Evolutionary conservation across 1,140 invertebrate species (phyloP).

Genomic region (Drosophila melanica): DNA sequence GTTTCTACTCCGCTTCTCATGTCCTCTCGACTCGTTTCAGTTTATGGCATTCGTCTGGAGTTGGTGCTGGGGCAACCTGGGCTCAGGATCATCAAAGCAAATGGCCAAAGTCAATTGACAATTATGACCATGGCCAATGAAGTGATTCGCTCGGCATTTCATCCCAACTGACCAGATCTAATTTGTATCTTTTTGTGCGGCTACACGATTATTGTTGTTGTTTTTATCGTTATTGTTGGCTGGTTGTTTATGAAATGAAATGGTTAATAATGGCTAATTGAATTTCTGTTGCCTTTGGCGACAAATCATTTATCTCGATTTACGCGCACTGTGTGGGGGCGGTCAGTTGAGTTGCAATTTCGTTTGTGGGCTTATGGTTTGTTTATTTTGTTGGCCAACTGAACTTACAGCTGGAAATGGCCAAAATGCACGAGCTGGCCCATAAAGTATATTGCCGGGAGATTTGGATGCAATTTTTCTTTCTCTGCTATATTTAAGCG

Average conservation of each 20-base stretch:
- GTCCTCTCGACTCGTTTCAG: conserved; percentile 20
- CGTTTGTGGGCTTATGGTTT: conserved; percentile 4
- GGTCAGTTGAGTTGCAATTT: conserved; percentile 3
- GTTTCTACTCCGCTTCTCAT: conserved; percentile 5
- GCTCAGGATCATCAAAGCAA: conserved; percentile 60
- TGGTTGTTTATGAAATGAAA: conserved; percentile 72
- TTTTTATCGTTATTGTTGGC: neutral
- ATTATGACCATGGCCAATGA: conserved; percentile 79
- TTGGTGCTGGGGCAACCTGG: neutral
- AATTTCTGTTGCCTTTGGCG: conserved; percentile 76
- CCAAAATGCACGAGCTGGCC: neutral
- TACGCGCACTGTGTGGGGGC: conserved; percentile 68
- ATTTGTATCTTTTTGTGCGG: conserved; percentile 56
- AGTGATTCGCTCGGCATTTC: conserved; percentile 70
- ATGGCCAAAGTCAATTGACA: conserved; percentile 83
- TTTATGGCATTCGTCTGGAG: conserved; percentile 38
- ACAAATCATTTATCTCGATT: conserved; percentile 81
- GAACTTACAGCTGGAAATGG: neutral
- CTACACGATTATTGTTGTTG: conserved; percentile 62
- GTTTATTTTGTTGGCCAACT: conserved; percentile 7
- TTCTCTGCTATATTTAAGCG: neutral
- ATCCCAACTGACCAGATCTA: conserved; percentile 64
- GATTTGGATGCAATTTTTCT: neutral
- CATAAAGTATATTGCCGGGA: conserved; percentile 1
- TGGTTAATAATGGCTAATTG: conserved; percentile 83